These are phyloP conservation scores for Schizothorax lantsangensis DNA, from an alignment of 2,797 vertebrate species.

Conservation along the genomic window DNA sequence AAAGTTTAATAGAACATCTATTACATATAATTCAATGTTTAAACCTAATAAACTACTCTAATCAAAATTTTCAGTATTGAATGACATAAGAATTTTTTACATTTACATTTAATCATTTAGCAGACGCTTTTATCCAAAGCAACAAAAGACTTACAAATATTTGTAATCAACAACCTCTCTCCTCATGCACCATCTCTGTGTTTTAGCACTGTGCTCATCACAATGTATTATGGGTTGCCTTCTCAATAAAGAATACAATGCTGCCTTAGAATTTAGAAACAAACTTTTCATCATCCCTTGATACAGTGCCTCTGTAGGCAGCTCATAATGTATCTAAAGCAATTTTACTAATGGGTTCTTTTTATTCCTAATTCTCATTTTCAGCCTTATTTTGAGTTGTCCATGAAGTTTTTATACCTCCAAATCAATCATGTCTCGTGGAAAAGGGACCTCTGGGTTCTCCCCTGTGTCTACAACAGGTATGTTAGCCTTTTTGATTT, in stretches of 20 bases:
- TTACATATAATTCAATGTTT: neutral
- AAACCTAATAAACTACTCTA: neutral
- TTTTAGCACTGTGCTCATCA: neutral
- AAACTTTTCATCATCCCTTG: neutral
- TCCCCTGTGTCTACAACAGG: constrained; percentile 92
- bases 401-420: constrained; percentile 80
- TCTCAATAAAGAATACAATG: neutral
- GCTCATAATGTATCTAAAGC: neutral
- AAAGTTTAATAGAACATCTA: neutral
- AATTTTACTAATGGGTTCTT: neutral
- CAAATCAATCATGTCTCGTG: constrained; percentile 97
- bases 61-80: neutral
- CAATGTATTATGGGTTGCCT: neutral
- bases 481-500: constrained; percentile 94
- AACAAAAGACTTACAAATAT: neutral
- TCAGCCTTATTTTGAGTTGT: neutral
- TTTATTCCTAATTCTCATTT: neutral
- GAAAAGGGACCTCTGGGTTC: constrained; percentile 96
- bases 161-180: neutral
- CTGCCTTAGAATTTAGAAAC: neutral
- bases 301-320: neutral
- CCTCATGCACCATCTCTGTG: neutral
- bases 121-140: too few species aligned
- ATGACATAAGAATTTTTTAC: neutral
- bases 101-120: too few species aligned